Conservation (phyloP, 2,113 vertebrate genomes). For the Cardinalis cardinalis region DNA sequence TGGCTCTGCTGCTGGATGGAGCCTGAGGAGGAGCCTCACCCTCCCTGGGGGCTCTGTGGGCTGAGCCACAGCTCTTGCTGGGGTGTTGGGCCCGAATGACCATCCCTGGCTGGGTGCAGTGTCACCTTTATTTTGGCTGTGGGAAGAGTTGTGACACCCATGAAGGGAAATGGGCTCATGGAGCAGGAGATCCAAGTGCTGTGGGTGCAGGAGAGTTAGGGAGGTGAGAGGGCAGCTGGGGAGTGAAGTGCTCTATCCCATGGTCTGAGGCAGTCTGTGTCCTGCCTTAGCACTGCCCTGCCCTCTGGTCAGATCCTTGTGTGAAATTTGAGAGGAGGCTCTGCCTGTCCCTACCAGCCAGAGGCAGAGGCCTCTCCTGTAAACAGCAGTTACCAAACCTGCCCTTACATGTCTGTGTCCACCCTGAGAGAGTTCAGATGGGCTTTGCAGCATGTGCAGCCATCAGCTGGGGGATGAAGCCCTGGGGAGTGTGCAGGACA, state of each 20-base stretch:
- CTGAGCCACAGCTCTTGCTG: neutral
- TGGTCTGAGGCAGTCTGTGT: neutral
- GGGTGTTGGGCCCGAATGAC: accelerated
- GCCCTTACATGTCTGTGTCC: constrained; percentile 17
- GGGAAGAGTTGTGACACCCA: neutral
- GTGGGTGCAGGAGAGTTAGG: neutral
- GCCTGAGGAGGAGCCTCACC: neutral
- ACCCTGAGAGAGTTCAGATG: neutral
- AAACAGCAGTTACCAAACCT: constrained; percentile 3
- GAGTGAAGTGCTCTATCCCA: neutral
- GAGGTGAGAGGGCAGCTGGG: neutral
- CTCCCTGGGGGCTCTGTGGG: neutral
- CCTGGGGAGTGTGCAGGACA: neutral
- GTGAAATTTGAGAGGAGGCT: constrained; percentile 33
- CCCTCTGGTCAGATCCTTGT: neutral
- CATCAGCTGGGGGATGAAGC: neutral
- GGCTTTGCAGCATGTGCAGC: neutral
- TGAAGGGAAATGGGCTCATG: neutral
- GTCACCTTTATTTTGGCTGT: neutral
- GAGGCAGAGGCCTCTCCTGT: neutral
- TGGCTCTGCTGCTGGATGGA: constrained; percentile 16
- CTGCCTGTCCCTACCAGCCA: neutral
- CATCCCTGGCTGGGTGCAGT: neutral
- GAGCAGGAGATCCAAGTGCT: neutral
- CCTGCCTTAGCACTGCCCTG: neutral